Evolutionary conservation across 2,888 invertebrate genomes (phyloP).

Genomic region (Phania funesta): DNA sequence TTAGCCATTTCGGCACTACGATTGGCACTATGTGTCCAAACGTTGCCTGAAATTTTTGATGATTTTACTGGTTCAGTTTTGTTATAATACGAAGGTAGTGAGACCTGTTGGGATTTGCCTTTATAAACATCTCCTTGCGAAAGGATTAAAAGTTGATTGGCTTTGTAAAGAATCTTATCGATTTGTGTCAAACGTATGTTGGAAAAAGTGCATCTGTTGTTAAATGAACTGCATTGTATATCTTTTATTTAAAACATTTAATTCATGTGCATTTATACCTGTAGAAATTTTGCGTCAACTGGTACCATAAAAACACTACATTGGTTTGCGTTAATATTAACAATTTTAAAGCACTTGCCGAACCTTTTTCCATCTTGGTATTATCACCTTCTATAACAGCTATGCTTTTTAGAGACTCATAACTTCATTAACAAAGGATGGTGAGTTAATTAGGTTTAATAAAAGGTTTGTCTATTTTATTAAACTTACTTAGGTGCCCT

Average conservation of each 20-base stretch:
- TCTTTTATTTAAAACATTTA: not conserved
- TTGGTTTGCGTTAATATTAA: slow-evolving; percentile 77
- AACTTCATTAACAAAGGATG: slow-evolving; percentile 68
- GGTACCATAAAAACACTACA: slow-evolving; percentile 79
- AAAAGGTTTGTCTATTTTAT: not conserved
- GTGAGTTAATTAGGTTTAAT: slow-evolving; percentile 26
- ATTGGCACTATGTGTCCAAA: slow-evolving; percentile 74
- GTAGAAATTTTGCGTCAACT: slow-evolving; percentile 77
- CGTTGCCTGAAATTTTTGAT: slow-evolving; percentile 65
- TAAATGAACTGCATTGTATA: not conserved
- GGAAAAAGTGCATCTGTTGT: slow-evolving; percentile 76
- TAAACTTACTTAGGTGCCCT: slow-evolving; percentile 77
- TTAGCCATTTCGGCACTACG: slow-evolving; percentile 79
- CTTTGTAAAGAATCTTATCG: slow-evolving; percentile 76
- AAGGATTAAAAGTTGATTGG: slow-evolving; percentile 76
- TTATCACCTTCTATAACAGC: slow-evolving; percentile 75
- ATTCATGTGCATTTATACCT: slow-evolving; percentile 69
- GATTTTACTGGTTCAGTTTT: not conserved
- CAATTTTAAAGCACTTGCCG: slow-evolving; percentile 75
- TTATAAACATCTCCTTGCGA: slow-evolving; percentile 77
- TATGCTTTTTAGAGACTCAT: slow-evolving; percentile 76
- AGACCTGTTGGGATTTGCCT: slow-evolving; percentile 79
- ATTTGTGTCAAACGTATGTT: slow-evolving; percentile 75
- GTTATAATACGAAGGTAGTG: slow-evolving; percentile 76
- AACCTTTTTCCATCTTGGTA: slow-evolving; percentile 73